A percentile compares a stretch with the other conserved stretches of the same genome.
phyloP scores from a whole-genome alignment of 1,140 invertebrate species.

The Scaptomyza montana region DNA sequence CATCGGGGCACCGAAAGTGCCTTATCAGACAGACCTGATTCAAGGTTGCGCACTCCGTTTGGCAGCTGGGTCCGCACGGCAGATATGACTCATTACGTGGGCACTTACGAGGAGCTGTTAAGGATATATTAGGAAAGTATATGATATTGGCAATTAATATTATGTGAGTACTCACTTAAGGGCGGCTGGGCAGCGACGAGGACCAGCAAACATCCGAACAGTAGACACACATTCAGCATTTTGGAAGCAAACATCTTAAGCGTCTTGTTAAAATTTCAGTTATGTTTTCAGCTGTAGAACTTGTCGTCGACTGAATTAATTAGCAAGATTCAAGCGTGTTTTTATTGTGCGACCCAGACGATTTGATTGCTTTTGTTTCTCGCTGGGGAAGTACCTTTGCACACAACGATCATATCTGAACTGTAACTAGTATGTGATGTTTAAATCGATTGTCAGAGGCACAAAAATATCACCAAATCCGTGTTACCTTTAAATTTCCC shows the following conservation, averaged over 20 bases:
- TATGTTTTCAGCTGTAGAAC: slow-evolving; percentile 10
- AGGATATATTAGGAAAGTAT: neutral
- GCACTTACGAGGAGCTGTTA: slow-evolving; percentile 51
- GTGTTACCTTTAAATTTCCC: too few relatives aligned
- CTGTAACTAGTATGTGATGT: slow-evolving; percentile 12
- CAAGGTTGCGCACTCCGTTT: slow-evolving; percentile 84
- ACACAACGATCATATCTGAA: neutral
- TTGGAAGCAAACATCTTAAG: slow-evolving; percentile 30
- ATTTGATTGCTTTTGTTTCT: neutral
- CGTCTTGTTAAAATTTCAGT: slow-evolving; percentile 1
- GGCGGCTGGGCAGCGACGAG: slow-evolving; percentile 26
- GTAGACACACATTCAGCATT: slow-evolving; percentile 11
- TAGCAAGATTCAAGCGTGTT: slow-evolving; percentile 13
- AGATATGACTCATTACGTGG: slow-evolving; percentile 77
- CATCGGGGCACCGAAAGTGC: slow-evolving; percentile 84
- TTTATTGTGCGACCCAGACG: slow-evolving; percentile 14
- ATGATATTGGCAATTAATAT: too few relatives aligned
- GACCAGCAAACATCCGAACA: slow-evolving; percentile 31
- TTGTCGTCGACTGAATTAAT: slow-evolving; percentile 28
- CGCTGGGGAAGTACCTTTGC: slow-evolving; percentile 26
- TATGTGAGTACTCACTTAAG: slow-evolving; percentile 44
- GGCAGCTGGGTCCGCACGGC: slow-evolving; percentile 85
- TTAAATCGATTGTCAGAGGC: too few relatives aligned
- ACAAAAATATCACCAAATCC: too few relatives aligned
- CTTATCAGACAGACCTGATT: slow-evolving; percentile 83